These are phyloP conservation scores for Lepetodrilus schrolli DNA, from an alignment of 2,888 invertebrate species.

Conservation along the genomic window DNA sequence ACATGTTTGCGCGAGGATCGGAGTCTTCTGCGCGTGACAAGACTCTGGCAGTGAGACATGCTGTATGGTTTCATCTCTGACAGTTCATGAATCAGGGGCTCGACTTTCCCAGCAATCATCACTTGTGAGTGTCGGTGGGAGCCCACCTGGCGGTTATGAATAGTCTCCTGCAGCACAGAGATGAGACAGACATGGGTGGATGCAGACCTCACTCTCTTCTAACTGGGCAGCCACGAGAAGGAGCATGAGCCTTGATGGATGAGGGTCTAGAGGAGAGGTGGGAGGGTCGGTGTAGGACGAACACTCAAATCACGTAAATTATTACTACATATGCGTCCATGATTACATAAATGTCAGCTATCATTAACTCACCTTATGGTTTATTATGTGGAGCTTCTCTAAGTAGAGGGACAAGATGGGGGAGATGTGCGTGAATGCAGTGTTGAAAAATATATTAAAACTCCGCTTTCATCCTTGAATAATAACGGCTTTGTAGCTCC, in stretches of 20 bases:
- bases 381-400: too few relatives aligned
- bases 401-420: too few relatives aligned
- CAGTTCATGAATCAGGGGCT: constrained; percentile 5
- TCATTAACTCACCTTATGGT: too few relatives aligned
- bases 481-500: too few relatives aligned
- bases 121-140: constrained; percentile 8
- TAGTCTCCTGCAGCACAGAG: neutral
- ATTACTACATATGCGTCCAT: too few relatives aligned
- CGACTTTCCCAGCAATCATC: neutral
- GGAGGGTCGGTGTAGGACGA: neutral
- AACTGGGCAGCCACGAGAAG: neutral
- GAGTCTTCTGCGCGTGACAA: neutral
- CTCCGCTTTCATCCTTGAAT: too few relatives aligned
- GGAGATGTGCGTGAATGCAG: too few relatives aligned
- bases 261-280: neutral
- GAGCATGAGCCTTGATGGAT: neutral
- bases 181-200: neutral
- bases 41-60: constrained; percentile 12
- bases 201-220: neutral
- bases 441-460: too few relatives aligned
- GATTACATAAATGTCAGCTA: too few relatives aligned
- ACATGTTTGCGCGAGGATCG: too few relatives aligned
- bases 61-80: neutral
- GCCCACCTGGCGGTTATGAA: constrained; percentile 7
- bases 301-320: too few relatives aligned